Evolutionary conservation across 1,140 invertebrate species (phyloP).

Genomic region (Dreissena polymorpha): DNA sequence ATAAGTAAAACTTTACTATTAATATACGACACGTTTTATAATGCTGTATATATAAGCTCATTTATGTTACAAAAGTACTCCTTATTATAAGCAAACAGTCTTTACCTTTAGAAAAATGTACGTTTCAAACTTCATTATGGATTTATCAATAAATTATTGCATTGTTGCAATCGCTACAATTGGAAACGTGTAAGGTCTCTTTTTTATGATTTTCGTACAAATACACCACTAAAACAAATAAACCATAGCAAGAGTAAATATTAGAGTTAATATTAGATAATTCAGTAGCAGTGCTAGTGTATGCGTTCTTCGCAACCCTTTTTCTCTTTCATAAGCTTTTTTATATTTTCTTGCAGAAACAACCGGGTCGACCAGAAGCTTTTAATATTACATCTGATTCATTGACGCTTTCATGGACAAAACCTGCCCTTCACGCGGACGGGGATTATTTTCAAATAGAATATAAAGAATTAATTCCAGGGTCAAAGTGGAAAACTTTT

Average conservation of each 20-base stretch:
- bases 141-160: no score
- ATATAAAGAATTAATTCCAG: not conserved
- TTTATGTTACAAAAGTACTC: no score
- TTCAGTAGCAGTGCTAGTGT: not conserved
- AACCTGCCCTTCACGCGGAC: not conserved
- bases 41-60: no score
- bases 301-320: not conserved
- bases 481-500: slow-evolving; percentile 3
- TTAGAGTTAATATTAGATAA: not conserved
- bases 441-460: slow-evolving; percentile 17
- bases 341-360: not conserved
- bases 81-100: no score
- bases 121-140: no score
- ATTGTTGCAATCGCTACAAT: no score
- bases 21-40: no score
- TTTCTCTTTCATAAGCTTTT: not conserved
- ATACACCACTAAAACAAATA: not conserved
- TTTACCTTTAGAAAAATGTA: no score
- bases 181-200: no score
- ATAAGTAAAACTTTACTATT: no score
- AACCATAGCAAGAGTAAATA: no score
- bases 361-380: not conserved
- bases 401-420: not conserved
- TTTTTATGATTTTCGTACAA: no score
- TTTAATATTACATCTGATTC: not conserved